Evolutionary conservation across 2,113 vertebrate genomes (phyloP), one percentile per base, ranked within the genome.

Genomic region (Lepidothrix coronata): DNA sequence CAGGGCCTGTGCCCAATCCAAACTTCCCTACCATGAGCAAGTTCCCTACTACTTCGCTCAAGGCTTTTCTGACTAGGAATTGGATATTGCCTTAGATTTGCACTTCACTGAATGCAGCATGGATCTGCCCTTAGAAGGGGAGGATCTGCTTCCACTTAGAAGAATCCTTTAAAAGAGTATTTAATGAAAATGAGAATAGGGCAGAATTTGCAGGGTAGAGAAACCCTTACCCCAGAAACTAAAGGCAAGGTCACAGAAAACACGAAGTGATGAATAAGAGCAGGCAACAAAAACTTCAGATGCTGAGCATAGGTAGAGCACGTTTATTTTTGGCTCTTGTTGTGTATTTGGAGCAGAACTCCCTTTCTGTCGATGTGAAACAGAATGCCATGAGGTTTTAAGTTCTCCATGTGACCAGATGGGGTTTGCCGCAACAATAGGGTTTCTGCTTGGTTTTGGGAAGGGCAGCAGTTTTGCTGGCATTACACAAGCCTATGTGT

Each of bases 391-490:
- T 11, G 58, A 89, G 89, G 91, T 93, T 94, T 96, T 78, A 78
- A 93, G 57, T 95, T 96, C 74, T 70, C n/a, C 86, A 87, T 68
- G 80, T 96, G 96, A 95, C 96, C 92, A 87, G 80, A 84, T 89
- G 80, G 62, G 92, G 86, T 87, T 96, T 94, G 83, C 96, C 76
- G 8, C 94, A 94, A 95, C 95, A 95, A 95, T 96, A 93, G 92
- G 83, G 85, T 95, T 97, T 94, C 88, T 93, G 44, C 92, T 94
- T 84, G 91, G 91, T 91, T 96, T 97, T 96, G 91, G 95, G 91
- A 96, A 93, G 95, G 73, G 88, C 95, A 62, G 80, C 24, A 80
- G 76, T 96, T 92, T 93, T 96, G 58, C 46, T 92, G 92, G 80
- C 80, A 65, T 92, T 85, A 78, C 77, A 81, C 76, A 95, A 94